Conservation (phyloP, 2,888 invertebrate genomes). For the Andrena praecox region DNA sequence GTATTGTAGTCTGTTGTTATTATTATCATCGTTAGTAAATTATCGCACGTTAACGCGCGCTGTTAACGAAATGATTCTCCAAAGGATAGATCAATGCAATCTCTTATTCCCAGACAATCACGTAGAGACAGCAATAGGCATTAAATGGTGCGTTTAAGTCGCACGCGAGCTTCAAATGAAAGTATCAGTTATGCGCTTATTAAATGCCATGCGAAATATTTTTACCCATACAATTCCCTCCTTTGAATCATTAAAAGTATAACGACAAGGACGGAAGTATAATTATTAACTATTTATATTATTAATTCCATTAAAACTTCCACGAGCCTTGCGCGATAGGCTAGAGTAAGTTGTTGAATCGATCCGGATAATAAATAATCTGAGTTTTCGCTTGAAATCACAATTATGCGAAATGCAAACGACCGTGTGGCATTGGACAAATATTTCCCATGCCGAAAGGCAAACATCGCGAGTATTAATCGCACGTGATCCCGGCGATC, state of each 20-base stretch:
- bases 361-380: neutral
- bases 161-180: too few species aligned
- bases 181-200: too few species aligned
- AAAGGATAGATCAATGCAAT: constrained; percentile 16
- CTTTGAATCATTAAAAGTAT: too few species aligned
- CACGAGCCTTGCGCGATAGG: neutral
- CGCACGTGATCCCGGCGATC: constrained; percentile 2
- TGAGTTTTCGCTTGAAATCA: neutral
- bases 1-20: neutral
- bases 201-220: too few species aligned
- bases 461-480: neutral
- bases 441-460: neutral
- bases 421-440: neutral
- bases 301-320: too few species aligned
- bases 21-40: neutral
- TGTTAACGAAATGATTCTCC: constrained; percentile 29
- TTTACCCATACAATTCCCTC: too few species aligned
- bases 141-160: too few species aligned
- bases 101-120: neutral
- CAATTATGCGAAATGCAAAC: neutral
- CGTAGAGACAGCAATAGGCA: too few species aligned
- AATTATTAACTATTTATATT: too few species aligned
- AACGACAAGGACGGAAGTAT: too few species aligned
- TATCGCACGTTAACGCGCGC: neutral
- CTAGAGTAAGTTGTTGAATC: neutral